Evolutionary conservation across 2,797 vertebrate genomes (phyloP), one percentile per base, ranked within the genome.

Genomic region (Agapornis canus): DNA sequence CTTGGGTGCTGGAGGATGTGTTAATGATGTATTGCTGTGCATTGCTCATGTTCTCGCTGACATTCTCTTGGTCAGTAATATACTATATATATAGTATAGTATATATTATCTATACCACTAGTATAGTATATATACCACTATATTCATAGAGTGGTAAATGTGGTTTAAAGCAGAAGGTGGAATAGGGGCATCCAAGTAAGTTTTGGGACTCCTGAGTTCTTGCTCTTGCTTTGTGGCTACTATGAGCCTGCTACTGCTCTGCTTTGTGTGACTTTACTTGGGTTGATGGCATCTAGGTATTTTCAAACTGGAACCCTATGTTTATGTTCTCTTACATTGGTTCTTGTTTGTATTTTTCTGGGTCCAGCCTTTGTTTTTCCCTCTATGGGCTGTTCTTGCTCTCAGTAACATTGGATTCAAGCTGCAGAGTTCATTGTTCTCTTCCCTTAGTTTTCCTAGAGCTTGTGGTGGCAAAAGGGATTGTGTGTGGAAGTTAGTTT

Each of bases 41-140:
- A 0, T 1, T 39, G 43, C 54, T 22, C 32, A 27, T 1, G 0
- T 22, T 45, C 42, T 59, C 3, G 0, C 8, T 9, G 60, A 0
- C 40, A 10, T 23, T 51, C 59, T 40, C 40, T 78, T 56, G 51
- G 13, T n/a, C 47, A 27, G 51, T 25, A 57, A 16, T 35, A 35
- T 56, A 4, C 54, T 56, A 23, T 56, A 32, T 35, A 25, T 56
- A 23, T 32, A 56, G 21, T 16, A 20, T 7, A 51, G 48, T 51
- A 17, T 27, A 35, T 57, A 35, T 57, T 57, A 35, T 57, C 7
- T 35, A 57, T 32, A 16, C 9, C 6, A 10, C n/a, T 56, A 56
- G n/a, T 32, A 32, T 23, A 32, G 21, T 56, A 56, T 32, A 32
- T 23, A 7, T 32, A 32, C 21, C 9, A 23, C n/a, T 25, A 25